Base-by-base conservation (phyloP, 2,888 invertebrate genomes). In the Nudaria mundana region DNA sequence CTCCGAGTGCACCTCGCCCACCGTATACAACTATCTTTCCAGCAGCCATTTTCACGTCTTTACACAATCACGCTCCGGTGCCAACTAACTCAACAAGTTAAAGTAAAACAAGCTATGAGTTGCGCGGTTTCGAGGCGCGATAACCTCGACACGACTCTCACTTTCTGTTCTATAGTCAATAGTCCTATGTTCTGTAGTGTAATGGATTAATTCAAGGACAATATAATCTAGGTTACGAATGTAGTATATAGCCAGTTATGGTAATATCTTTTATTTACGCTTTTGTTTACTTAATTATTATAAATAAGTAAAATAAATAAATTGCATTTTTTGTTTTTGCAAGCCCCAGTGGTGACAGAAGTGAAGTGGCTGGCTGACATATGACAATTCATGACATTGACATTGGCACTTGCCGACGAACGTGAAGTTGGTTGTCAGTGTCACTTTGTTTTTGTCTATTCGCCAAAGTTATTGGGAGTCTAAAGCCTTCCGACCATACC, bases 1-100 rank as follows among this genome's bases (percentile, higher is more conserved):
- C 94, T 31, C 99, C 99, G 37, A 99, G 90, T 31, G 99, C 99
- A 46, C 99, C 99, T 77, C 94, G 94, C 25, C 99, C 99, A 42
- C 99, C 99, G 78, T 99, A 99, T 58, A 99, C 92, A 44, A 99
- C 85, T 49, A 98, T 93, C 70, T 93, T 93, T 68, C 94, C 93
- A 40, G 89, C 84, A 51, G 90, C 89, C 89, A 91, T 91, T 52
- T 30, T 65, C 4, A 73, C 86, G 84, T 79, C 58, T 68, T 46
- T 35, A 38, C 58, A 31, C 56, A 49, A 50, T 53, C 52, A 53
- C 62, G 54, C 56, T 59, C 39, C 42, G 46, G 37, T 60, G 54
- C 46, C 46, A 64, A 84, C 81, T 81, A 56, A 58, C 37, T 37
- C 3, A 36, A 52, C 40, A 52, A 44, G 52, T 54, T 63, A 61